Conservation (phyloP, 2,797 vertebrate species). For the Microctenopoma steveboyesi region DNA sequence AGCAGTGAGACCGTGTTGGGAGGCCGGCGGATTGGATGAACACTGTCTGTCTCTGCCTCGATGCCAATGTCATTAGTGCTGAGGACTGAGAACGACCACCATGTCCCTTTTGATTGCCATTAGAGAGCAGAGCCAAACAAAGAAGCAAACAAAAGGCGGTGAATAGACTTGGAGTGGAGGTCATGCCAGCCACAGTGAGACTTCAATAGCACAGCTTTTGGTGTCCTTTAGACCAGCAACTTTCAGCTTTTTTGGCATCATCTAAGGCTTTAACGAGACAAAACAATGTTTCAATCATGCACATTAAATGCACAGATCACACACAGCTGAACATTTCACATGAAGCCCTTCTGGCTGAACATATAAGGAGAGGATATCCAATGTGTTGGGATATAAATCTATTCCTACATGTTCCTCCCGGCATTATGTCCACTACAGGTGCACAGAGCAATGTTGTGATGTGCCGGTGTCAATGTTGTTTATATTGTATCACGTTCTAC, state of each 20-base stretch:
- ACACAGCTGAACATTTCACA: slow-evolving; percentile 42
- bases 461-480: neutral
- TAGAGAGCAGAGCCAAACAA: slow-evolving; percentile 74
- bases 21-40: slow-evolving; percentile 70
- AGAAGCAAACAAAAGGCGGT: slow-evolving; percentile 71
- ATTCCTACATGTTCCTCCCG: slow-evolving; percentile 20
- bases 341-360: slow-evolving; percentile 46
- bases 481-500: neutral
- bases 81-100: slow-evolving; percentile 75
- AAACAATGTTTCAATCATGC: slow-evolving; percentile 68
- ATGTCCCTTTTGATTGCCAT: slow-evolving; percentile 77
- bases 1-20: slow-evolving; percentile 61
- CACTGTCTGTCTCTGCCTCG: slow-evolving; percentile 67
- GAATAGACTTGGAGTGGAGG: slow-evolving; percentile 75
- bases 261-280: slow-evolving; percentile 48
- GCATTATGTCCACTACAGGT: neutral
- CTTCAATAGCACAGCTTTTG: slow-evolving; percentile 59
- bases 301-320: slow-evolving; percentile 67
- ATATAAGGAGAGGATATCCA: slow-evolving; percentile 43
- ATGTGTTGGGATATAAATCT: slow-evolving; percentile 18
- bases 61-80: slow-evolving; percentile 81
- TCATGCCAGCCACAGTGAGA: slow-evolving; percentile 70
- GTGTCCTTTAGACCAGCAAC: slow-evolving; percentile 59
- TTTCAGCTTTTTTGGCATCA: slow-evolving; percentile 61
- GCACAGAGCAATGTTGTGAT: neutral